These are phyloP conservation scores for Calidris pygmaea DNA, from an alignment of 2,113 vertebrate genomes.

Conservation along the genomic window DNA sequence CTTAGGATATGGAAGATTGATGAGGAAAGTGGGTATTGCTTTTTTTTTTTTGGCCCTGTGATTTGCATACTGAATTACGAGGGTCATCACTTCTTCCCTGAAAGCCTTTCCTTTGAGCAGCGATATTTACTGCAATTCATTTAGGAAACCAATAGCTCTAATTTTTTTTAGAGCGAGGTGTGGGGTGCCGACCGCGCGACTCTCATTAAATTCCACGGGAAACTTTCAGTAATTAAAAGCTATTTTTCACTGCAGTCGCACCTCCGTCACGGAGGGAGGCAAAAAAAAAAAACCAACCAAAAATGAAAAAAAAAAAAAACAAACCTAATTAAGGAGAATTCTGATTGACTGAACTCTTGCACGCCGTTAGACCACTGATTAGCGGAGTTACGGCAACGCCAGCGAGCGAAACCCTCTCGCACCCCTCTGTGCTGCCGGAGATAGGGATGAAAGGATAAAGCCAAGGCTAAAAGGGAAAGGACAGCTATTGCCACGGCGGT, in stretches of 20 bases:
- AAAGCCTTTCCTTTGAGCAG: not conserved
- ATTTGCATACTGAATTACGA: not conserved
- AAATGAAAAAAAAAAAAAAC: not conserved
- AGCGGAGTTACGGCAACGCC: not conserved
- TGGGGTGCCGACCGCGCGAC: not conserved
- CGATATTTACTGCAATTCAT: not conserved
- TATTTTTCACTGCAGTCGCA: not conserved
- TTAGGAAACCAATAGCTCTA: not conserved
- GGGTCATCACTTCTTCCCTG: not conserved
- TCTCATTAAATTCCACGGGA: conserved; percentile 7
- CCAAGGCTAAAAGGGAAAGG: not conserved
- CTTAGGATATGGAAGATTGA: not conserved
- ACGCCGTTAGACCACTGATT: not conserved
- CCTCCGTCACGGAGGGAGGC: not conserved
- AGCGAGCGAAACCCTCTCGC: not conserved
- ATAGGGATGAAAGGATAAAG: not conserved
- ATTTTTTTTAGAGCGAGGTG: not conserved
- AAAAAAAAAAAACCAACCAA: not conserved
- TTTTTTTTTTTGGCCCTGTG: not conserved
- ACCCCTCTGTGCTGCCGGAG: not conserved
- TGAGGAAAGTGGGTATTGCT: not conserved
- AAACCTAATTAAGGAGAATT: not conserved
- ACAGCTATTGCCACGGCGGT: not conserved
- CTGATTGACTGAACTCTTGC: not conserved
- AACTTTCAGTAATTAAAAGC: conserved; percentile 5